Percentiles rank a stretch among this genome's conserved stretches.
phyloP scores from a whole-genome alignment of 2,113 vertebrate species.

The Oncorhynchus clarkii region DNA sequence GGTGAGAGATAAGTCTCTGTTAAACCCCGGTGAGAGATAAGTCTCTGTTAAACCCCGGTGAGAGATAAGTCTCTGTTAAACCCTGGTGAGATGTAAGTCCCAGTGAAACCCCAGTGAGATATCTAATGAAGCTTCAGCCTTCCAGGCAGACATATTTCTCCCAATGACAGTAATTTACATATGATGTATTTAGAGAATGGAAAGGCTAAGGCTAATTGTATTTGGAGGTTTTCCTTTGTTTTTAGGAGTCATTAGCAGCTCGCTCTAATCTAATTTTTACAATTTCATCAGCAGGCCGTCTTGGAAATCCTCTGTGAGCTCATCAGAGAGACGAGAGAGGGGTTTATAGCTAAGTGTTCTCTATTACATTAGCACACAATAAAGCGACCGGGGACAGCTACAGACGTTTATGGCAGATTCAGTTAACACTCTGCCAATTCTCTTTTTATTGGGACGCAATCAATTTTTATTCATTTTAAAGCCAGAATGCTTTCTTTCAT shows the following conservation, averaged over 20 bases:
- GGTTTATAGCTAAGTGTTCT: conserved; percentile 98
- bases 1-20: no score
- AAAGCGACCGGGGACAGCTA: conserved; percentile 87
- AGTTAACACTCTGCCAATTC: conserved; percentile 99
- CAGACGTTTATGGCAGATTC: conserved; percentile 99
- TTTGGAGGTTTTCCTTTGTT: conserved; percentile 98
- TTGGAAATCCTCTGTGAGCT: conserved; percentile 96
- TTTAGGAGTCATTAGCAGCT: conserved; percentile 98
- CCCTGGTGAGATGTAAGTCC: no score
- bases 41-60: no score
- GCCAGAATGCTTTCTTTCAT: conserved; percentile 97
- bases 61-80: no score
- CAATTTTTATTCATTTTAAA: conserved; percentile 99
- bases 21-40: no score
- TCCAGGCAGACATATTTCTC: conserved; percentile 94
- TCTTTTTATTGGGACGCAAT: conserved; percentile 99
- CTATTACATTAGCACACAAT: conserved; percentile 97
- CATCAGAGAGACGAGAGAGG: conserved; percentile 83
- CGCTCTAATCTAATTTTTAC: conserved; percentile 94
- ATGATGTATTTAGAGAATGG: conserved; percentile 96
- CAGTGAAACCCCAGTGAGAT: conserved; percentile 47
- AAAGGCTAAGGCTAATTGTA: conserved; percentile 89
- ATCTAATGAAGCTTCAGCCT: conserved; percentile 79
- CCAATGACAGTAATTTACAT: conserved; percentile 96
- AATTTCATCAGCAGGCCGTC: conserved; percentile 98